These are phyloP conservation scores for Corythornis vintsioides DNA, from an alignment of 2,113 vertebrate species.

Conservation along the genomic window DNA sequence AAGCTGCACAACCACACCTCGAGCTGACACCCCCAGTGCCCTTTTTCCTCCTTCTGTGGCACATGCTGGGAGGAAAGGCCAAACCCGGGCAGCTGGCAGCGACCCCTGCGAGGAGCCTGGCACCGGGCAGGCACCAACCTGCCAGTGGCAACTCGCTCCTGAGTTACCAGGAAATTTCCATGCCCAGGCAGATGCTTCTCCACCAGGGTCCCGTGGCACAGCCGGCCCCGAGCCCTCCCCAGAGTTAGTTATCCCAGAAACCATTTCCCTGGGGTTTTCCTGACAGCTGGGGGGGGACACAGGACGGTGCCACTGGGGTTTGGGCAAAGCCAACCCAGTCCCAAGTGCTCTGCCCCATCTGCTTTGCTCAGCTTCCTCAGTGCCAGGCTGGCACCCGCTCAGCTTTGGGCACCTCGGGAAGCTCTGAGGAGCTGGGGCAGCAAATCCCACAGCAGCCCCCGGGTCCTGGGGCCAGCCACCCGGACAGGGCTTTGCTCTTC, in stretches of 20 bases:
- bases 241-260: slow-evolving; percentile 26
- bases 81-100: fast-evolving
- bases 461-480: neutral
- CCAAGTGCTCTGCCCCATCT: fast-evolving
- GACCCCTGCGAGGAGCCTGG: neutral
- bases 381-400: fast-evolving
- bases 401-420: neutral
- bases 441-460: fast-evolving
- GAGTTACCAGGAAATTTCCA: neutral
- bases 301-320: neutral
- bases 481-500: neutral
- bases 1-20: fast-evolving
- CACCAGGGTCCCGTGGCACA: neutral
- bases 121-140: neutral
- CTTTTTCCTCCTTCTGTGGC: neutral
- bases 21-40: neutral
- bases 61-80: fast-evolving
- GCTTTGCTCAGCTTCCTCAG: neutral
- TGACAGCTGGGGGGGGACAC: too few species aligned
- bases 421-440: neutral
- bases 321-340: neutral
- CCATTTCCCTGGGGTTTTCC: neutral
- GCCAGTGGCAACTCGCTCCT: neutral
- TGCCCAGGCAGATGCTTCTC: slow-evolving; percentile 53
- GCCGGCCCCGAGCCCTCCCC: neutral